Conservation (phyloP, 1,140 invertebrate species). For the Drosophila parabipectinata region DNA sequence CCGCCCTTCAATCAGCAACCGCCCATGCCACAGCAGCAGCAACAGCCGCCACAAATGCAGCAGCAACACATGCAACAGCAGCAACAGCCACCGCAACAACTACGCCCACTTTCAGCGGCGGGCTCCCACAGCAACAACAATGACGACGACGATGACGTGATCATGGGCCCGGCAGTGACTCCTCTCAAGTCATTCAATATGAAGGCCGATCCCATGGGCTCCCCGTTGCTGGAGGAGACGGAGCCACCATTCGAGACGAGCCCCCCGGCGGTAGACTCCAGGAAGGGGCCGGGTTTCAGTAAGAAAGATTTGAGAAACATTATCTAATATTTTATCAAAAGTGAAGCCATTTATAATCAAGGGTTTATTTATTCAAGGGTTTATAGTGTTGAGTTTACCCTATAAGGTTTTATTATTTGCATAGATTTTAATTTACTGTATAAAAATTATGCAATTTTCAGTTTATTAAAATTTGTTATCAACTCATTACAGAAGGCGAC, state of each 20-base stretch:
- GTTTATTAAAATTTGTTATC: slow-evolving; percentile 22
- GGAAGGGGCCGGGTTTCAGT: slow-evolving; percentile 32
- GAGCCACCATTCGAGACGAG: slow-evolving; percentile 65
- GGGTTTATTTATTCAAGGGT: too few relatives aligned
- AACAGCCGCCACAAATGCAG: slow-evolving; percentile 56
- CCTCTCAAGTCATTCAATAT: slow-evolving; percentile 64
- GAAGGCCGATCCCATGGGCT: slow-evolving; percentile 68
- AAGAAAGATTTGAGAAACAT: slow-evolving; percentile 35
- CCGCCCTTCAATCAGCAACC: slow-evolving; percentile 86
- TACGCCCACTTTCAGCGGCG: slow-evolving; percentile 62
- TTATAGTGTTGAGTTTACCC: neutral
- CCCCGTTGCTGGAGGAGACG: slow-evolving; percentile 66
- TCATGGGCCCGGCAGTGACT: slow-evolving; percentile 77
- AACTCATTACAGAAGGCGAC: slow-evolving; percentile 87
- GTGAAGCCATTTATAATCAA: slow-evolving; percentile 47
- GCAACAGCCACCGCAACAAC: slow-evolving; percentile 51
- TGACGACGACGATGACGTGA: slow-evolving; percentile 81
- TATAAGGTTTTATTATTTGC: too few relatives aligned
- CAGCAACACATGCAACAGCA: slow-evolving; percentile 86
- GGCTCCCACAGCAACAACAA: slow-evolving; percentile 60
- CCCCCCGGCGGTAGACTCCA: slow-evolving; percentile 21
- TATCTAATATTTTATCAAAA: slow-evolving; percentile 7
- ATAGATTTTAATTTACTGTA: too few relatives aligned
- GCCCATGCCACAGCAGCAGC: slow-evolving; percentile 85
- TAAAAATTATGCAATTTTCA: neutral